Conservation (phyloP, 35 echinoderm and acorn worm genomes). For the Apostichopus japonicus region DNA sequence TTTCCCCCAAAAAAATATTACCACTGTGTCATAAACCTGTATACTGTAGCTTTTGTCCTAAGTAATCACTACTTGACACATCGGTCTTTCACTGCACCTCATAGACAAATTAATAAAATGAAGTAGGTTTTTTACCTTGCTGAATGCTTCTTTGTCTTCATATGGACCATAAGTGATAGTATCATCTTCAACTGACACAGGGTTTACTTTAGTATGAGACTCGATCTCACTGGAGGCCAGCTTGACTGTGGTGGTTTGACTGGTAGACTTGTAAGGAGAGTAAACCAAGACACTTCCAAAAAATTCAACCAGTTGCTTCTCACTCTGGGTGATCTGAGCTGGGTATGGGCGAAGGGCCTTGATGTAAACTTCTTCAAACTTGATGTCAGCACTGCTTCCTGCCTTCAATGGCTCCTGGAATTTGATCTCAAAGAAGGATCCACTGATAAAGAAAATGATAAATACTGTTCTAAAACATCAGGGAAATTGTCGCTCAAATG, state of each 20-base stretch:
- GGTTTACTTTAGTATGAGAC: constrained; percentile 81
- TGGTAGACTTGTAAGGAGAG: constrained; percentile 78
- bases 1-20: background rate
- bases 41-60: too few species aligned
- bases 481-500: too few species aligned
- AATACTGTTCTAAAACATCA: too few species aligned
- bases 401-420: constrained; percentile 68
- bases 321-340: constrained; percentile 86
- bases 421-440: constrained; percentile 67
- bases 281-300: constrained; percentile 78
- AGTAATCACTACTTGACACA: too few species aligned
- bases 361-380: constrained; percentile 70
- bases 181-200: constrained; percentile 80
- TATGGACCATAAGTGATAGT: constrained; percentile 93
- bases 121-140: constrained; percentile 56
- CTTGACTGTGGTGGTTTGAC: constrained; percentile 87
- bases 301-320: constrained; percentile 90
- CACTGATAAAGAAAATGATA: constrained; percentile 20
- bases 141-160: constrained; percentile 80
- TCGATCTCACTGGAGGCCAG: constrained; percentile 81
- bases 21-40: background rate
- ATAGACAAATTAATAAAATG: background rate
- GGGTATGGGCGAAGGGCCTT: constrained; percentile 81
- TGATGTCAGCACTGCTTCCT: constrained; percentile 64
- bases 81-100: too few species aligned